phyloP scores from a whole-genome alignment of 2,888 invertebrate genomes.

The Calameuta idolon region DNA sequence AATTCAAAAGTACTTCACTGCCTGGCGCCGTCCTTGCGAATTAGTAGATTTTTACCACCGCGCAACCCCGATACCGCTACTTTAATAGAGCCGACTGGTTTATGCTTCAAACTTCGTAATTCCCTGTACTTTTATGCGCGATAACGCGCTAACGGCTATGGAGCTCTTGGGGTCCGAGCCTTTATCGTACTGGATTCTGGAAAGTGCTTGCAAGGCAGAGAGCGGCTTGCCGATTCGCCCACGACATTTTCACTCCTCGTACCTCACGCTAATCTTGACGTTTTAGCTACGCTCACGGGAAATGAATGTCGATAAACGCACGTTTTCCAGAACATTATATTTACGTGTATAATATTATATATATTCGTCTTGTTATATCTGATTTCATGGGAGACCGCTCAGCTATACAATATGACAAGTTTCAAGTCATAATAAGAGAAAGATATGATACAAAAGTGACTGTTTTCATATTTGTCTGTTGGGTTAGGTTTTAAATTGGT shows the following conservation, averaged over 20 bases:
- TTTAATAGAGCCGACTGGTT: conserved; percentile 17
- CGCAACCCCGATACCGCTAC: conserved; percentile 14
- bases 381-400: not conserved
- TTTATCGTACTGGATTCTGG: not conserved
- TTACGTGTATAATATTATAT: not conserved
- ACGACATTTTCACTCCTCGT: conserved; percentile 14
- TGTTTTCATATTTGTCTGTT: not conserved
- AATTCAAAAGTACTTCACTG: not conserved
- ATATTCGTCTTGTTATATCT: not conserved
- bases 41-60: conserved; percentile 27
- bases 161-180: conserved; percentile 5
- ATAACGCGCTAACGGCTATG: conserved; percentile 15
- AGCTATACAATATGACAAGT: not conserved
- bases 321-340: not conserved
- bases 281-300: not conserved
- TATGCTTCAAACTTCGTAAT: conserved; percentile 26
- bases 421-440: not conserved
- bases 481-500: not conserved
- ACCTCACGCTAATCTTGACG: not conserved
- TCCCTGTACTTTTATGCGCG: conserved; percentile 19
- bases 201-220: not conserved
- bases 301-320: not conserved
- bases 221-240: conserved; percentile 6
- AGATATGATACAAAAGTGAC: not conserved
- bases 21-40: conserved; percentile 11